Conservation (phyloP, 92 coral and sea anemone species). For the Diadumene lineata region DNA sequence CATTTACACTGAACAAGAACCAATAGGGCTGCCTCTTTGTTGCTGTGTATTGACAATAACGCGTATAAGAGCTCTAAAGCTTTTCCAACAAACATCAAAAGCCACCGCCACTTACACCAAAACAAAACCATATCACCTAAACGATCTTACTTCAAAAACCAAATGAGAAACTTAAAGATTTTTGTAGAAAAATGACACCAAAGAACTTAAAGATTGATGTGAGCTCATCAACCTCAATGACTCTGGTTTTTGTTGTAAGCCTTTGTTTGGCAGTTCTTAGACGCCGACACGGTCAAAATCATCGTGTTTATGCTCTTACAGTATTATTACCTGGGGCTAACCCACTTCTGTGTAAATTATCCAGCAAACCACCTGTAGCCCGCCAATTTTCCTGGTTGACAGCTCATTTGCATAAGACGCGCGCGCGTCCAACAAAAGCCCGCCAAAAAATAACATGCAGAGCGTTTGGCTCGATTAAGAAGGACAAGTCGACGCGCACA, state of each 20-base stretch:
- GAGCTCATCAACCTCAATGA: background rate
- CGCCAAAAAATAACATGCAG: background rate
- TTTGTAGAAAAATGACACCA: constrained; percentile 5
- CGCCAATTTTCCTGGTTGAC: constrained; percentile 22
- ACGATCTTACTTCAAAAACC: background rate
- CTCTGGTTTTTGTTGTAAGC: background rate
- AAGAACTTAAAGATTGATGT: background rate
- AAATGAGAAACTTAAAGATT: background rate
- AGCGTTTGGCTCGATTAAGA: too few species aligned
- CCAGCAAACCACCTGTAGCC: constrained; percentile 17
- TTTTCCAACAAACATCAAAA: background rate
- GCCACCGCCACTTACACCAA: background rate
- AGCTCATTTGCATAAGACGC: constrained; percentile 20
- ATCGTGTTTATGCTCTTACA: background rate
- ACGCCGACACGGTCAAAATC: background rate
- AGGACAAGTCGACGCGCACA: too few species aligned
- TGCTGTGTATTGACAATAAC: background rate
- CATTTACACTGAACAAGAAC: too few species aligned
- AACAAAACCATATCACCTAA: background rate
- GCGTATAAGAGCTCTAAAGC: background rate
- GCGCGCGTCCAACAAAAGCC: constrained; percentile 4
- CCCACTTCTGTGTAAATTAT: constrained; percentile 3
- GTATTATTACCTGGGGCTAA: background rate
- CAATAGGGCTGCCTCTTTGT: too few species aligned
- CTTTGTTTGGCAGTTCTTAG: background rate